Percentiles rank a stretch among this genome's conserved stretches.
These are phyloP conservation scores for Steinernema scapterisci DNA, from an alignment of 2,888 invertebrate genomes.

Conservation along the genomic window DNA sequence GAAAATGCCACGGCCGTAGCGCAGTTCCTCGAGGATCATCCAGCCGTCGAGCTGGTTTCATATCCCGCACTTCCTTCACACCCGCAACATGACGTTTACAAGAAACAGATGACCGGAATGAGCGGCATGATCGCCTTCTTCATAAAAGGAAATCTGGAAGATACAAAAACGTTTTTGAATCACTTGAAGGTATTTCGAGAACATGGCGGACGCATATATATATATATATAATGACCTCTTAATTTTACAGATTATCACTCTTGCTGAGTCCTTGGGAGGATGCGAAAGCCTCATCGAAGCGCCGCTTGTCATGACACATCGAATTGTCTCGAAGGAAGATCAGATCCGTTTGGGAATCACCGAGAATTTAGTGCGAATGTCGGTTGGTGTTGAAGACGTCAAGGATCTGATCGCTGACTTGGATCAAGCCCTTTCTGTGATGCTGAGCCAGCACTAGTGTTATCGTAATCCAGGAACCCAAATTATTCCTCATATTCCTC, in stretches of 20 bases:
- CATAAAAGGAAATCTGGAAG: conserved; percentile 77
- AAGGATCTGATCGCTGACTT: conserved; percentile 83
- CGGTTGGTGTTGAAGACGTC: conserved; percentile 84
- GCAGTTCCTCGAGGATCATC: conserved; percentile 79
- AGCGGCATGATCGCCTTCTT: conserved; percentile 87
- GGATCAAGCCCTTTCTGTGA: conserved; percentile 76
- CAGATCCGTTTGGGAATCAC: conserved; percentile 79
- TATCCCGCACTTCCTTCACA: conserved; percentile 85
- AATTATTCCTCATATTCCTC: too few relatives aligned
- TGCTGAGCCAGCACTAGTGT: neutral
- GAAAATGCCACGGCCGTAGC: conserved; percentile 79
- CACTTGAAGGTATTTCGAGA: conserved; percentile 75
- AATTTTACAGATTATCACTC: conserved; percentile 74
- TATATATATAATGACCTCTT: too few relatives aligned
- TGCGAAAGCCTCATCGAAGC: conserved; percentile 89
- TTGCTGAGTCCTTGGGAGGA: conserved; percentile 91
- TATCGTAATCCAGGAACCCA: too few relatives aligned
- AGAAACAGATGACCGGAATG: conserved; percentile 74
- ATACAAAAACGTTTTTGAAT: conserved; percentile 78
- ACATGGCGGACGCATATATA: neutral
- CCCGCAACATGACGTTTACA: conserved; percentile 80
- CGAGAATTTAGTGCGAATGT: conserved; percentile 81
- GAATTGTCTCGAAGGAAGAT: conserved; percentile 80
- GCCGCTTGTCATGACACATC: conserved; percentile 87
- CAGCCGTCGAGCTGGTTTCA: conserved; percentile 77